Percentiles rank a stretch among this genome's conserved stretches.
phyloP scores from a whole-genome alignment of 2,113 vertebrate genomes.

The Hyperoodon ampullatus region DNA sequence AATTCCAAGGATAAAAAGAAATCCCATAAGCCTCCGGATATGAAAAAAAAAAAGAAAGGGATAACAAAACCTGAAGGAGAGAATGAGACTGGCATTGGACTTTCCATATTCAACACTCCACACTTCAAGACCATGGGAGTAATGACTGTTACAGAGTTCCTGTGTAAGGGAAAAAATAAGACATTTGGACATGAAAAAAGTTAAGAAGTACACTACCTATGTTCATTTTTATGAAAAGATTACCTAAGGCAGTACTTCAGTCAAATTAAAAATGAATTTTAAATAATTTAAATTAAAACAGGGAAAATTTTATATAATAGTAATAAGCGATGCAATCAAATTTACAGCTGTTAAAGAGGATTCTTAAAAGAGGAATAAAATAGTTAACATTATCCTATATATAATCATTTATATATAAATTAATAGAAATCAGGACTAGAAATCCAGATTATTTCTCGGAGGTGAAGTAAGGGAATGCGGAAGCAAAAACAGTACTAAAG shows the following conservation, averaged over 20 bases:
- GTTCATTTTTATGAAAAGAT: background rate
- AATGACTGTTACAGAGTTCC: background rate
- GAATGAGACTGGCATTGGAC: background rate
- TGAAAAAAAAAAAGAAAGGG: background rate
- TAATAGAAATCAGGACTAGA: background rate
- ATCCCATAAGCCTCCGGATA: background rate
- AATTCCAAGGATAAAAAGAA: background rate
- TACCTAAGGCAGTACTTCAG: background rate
- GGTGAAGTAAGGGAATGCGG: background rate
- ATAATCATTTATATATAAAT: background rate
- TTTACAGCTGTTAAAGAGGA: background rate
- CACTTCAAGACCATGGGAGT: background rate
- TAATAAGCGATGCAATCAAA: background rate
- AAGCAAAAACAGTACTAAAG: background rate
- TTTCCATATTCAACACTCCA: background rate
- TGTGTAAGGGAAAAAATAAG: background rate
- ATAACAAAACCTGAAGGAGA: background rate
- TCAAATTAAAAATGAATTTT: background rate
- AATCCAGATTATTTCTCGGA: background rate
- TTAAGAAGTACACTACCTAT: background rate
- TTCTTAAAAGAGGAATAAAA: constrained; percentile 13
- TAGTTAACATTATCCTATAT: background rate
- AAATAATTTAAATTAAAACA: background rate
- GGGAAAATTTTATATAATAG: background rate
- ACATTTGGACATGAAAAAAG: background rate